Evolutionary conservation across 2,888 invertebrate genomes (phyloP).

Genomic region (Scrobipalpa atriplicella): DNA sequence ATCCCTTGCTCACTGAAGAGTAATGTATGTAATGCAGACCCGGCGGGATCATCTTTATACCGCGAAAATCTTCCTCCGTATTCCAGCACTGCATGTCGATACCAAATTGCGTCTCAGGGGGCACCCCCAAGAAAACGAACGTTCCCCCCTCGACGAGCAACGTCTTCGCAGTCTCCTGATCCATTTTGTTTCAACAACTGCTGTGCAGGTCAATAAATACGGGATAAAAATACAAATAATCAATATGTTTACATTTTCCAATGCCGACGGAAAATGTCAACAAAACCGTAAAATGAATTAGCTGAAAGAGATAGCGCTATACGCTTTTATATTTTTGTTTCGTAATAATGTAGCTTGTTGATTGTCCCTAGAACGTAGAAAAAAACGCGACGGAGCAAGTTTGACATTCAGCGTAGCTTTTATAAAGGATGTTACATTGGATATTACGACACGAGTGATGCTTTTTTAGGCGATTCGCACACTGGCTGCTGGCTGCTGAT

Average conservation of each 20-base stretch:
- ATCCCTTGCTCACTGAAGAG: conserved; percentile 84
- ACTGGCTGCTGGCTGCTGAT: too few species aligned
- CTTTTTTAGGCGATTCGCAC: too few species aligned
- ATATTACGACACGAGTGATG: too few species aligned
- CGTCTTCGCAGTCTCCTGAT: conserved; percentile 88
- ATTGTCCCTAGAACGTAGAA: neutral
- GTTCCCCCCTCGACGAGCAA: conserved; percentile 92
- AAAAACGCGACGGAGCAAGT: neutral
- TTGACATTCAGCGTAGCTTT: neutral
- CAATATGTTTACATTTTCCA: conserved; percentile 55
- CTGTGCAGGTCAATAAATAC: conserved; percentile 45
- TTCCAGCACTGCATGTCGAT: conserved; percentile 93
- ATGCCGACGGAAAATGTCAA: neutral
- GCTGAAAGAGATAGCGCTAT: neutral
- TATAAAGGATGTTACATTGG: neutral
- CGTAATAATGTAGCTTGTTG: neutral
- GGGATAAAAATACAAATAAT: conserved; percentile 52
- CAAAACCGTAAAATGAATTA: neutral
- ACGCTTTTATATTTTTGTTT: neutral
- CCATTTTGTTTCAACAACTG: conserved; percentile 77
- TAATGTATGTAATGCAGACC: conserved; percentile 97
- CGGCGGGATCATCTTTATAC: conserved; percentile 99
- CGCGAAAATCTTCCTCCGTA: conserved; percentile 95
- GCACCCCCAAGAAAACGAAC: conserved; percentile 93
- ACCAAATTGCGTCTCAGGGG: conserved; percentile 97